phyloP scores from a whole-genome alignment of 2,797 vertebrate species.

The Sylvilagus floridanus region DNA sequence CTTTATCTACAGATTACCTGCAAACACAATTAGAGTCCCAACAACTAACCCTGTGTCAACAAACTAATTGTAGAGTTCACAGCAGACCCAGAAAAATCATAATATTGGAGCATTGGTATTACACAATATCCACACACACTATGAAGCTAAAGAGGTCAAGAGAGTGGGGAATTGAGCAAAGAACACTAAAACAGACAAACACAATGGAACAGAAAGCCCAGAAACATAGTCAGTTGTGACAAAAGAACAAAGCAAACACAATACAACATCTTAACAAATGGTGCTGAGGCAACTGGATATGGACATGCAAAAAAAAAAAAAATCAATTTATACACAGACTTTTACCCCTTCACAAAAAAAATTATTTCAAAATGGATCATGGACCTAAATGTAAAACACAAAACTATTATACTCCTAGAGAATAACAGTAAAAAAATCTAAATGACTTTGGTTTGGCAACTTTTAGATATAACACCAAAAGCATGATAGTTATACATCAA shows the following conservation, averaged over 20 bases:
- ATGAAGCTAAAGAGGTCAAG: not conserved
- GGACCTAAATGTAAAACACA: not conserved
- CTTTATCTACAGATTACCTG: not conserved
- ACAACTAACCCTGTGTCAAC: not conserved
- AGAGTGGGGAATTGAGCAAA: not conserved
- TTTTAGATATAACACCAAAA: not conserved
- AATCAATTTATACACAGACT: not conserved
- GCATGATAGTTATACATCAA: not conserved
- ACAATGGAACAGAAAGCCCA: not conserved
- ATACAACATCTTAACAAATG: not conserved
- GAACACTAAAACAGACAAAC: not conserved
- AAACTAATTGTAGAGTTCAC: not conserved
- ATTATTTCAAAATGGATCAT: not conserved
- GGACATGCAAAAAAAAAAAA: not conserved
- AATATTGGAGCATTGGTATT: not conserved
- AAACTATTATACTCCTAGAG: not conserved
- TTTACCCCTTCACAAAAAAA: not conserved
- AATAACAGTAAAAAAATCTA: not conserved
- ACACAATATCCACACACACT: not conserved
- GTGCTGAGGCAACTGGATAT: not conserved
- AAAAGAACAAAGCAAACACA: not conserved
- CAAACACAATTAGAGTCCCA: not conserved
- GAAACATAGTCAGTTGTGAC: not conserved
- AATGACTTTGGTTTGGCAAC: not conserved
- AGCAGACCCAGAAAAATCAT: not conserved